Evolutionary conservation across 2,113 vertebrate genomes (phyloP).

Genomic region (Dasyurus viverrinus): DNA sequence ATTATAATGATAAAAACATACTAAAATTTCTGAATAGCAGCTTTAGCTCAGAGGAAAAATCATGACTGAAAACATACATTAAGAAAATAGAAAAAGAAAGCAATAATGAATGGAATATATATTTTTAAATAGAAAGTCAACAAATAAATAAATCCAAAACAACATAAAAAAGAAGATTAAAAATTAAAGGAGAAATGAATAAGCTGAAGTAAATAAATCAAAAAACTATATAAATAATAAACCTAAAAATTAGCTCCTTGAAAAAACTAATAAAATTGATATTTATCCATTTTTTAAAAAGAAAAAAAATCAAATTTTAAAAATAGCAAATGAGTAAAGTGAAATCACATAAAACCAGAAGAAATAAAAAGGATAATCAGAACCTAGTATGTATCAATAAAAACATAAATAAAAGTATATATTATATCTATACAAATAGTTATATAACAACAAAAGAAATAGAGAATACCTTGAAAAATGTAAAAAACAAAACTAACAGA

Average conservation of each 20-base stretch:
- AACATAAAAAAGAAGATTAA: neutral
- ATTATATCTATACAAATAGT: too few species aligned
- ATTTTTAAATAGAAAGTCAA: neutral
- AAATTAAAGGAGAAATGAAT: neutral
- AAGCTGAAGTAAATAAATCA: neutral
- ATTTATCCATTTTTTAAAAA: neutral
- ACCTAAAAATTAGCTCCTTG: neutral
- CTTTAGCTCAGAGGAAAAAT: neutral
- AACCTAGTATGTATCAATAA: neutral
- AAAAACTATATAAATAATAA: neutral
- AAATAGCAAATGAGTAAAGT: neutral
- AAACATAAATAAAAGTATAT: too few species aligned
- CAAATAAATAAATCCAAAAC: neutral
- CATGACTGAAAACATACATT: neutral
- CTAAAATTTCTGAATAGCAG: neutral
- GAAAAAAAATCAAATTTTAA: neutral
- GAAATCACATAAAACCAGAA: neutral
- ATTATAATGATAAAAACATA: neutral
- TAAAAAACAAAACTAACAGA: neutral
- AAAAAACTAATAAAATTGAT: neutral
- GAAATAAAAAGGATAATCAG: neutral
- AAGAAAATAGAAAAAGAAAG: neutral
- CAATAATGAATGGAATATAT: neutral
- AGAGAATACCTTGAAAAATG: neutral
- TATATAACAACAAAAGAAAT: neutral